Base-by-base conservation (phyloP, 2,113 vertebrate species). In the Syrmaticus mikado region DNA sequence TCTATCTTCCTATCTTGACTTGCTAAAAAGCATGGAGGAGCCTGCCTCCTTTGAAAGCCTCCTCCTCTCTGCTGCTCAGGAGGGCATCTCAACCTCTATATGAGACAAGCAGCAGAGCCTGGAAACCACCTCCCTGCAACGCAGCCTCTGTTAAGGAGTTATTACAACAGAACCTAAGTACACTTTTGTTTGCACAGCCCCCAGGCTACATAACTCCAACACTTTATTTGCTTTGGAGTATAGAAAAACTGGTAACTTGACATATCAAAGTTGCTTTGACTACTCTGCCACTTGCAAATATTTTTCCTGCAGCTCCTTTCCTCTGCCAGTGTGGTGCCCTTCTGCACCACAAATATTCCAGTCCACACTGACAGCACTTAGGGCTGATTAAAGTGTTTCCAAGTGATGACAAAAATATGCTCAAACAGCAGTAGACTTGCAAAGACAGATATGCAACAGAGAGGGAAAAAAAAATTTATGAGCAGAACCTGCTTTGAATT, bases 401-500 rank as follows among this genome's bases (percentile, higher is more conserved):
- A 86, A 83, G 48, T 30, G 79, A 91, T 88, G 87, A 93, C 80
- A 94, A 96, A 97, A 96, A 92, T 92, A 94, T 8, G 76, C 66
- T 74, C 43, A 80, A 95, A 82, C n/a, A 22, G 40, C 83, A 93
- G 85, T 85, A 12, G 7, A 45, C 48, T 81, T 38, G 25, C 90
- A 94, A 84, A 74, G 67, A 89, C 80, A 95, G 72, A 80, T 83
- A 61, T 94, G 82, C n/a, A 85, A 75, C 22, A 52, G 13, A 90
- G 76, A 84, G 84, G 41, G 70, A 76, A 67, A 64, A 89, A 89
- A 64, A 62, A 55, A 87, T 52, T 40, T 82, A 73, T 8, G 6
- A 87, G 66, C 73, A 91, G 71, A 93, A 94, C 71, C 86, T 94
- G 92, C 64, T 95, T 97, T 94, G 45, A 17, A 92, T 96, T 92